A percentile compares a stretch with the other conserved stretches of the same genome.
These are phyloP conservation scores for Stenotaenia linearis DNA, from an alignment of 2,888 invertebrate genomes.

Conservation along the genomic window DNA sequence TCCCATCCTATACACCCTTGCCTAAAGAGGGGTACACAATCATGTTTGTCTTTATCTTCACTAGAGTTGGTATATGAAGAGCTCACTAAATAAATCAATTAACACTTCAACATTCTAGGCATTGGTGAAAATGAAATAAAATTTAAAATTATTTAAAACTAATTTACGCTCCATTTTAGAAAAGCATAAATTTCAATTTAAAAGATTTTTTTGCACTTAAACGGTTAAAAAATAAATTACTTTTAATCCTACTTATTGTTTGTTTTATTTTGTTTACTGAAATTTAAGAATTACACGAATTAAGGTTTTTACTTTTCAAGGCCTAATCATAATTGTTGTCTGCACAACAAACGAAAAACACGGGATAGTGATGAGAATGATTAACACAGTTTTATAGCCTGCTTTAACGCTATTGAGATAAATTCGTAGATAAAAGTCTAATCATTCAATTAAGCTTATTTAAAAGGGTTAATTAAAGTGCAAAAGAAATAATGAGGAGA, in stretches of 20 bases:
- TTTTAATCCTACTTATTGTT: no score
- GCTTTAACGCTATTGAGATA: conserved; percentile 1
- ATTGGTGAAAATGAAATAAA: background rate
- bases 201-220: no score
- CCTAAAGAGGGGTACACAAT: conserved; percentile 8
- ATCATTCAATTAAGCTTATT: background rate
- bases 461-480: background rate
- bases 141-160: background rate
- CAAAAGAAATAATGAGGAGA: background rate
- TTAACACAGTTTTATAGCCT: background rate
- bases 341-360: background rate
- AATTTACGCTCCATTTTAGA: no score
- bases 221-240: no score
- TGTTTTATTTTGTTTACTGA: no score
- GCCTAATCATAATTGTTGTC: background rate
- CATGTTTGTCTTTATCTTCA: conserved; percentile 19
- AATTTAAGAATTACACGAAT: no score
- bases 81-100: conserved; percentile 13
- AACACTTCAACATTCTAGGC: background rate
- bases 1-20: conserved; percentile 6
- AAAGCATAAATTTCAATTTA: no score
- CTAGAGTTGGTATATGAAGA: background rate
- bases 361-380: background rate
- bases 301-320: no score
- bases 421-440: background rate